Evolutionary conservation across 2,888 invertebrate genomes (phyloP).

Genomic region (Masnerella sp.): DNA sequence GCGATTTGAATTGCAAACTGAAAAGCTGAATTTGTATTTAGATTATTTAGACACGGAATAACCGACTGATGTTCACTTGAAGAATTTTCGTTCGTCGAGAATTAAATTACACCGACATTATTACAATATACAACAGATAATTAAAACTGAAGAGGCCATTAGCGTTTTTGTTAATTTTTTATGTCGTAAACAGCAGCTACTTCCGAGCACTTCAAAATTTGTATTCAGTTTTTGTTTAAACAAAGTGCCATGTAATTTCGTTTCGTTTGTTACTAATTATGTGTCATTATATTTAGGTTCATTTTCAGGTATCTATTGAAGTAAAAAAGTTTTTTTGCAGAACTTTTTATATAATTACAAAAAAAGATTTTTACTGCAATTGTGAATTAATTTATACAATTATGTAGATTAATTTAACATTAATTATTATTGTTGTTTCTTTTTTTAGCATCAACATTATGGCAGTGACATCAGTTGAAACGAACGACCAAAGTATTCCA

Average conservation of each 20-base stretch:
- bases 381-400: too few relatives aligned
- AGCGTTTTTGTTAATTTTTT: neutral
- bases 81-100: neutral
- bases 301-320: too few relatives aligned
- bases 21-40: neutral
- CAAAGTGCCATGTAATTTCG: too few relatives aligned
- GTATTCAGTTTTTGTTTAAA: conserved; percentile 8
- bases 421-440: too few relatives aligned
- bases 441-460: conserved; percentile 36
- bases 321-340: too few relatives aligned
- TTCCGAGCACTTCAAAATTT: neutral
- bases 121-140: neutral
- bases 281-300: too few relatives aligned
- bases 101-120: neutral
- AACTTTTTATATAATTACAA: too few relatives aligned
- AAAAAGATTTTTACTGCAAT: too few relatives aligned
- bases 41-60: neutral
- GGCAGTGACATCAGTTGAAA: conserved; percentile 32
- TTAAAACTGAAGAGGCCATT: conserved; percentile 8
- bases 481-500: conserved; percentile 10
- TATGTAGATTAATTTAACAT: too few relatives aligned
- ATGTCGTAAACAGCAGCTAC: neutral
- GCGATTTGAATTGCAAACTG: neutral
- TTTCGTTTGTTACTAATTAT: too few relatives aligned
- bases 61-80: neutral